Base-by-base conservation (phyloP, 2,888 invertebrate genomes). In the Blastobasis adustella region DNA sequence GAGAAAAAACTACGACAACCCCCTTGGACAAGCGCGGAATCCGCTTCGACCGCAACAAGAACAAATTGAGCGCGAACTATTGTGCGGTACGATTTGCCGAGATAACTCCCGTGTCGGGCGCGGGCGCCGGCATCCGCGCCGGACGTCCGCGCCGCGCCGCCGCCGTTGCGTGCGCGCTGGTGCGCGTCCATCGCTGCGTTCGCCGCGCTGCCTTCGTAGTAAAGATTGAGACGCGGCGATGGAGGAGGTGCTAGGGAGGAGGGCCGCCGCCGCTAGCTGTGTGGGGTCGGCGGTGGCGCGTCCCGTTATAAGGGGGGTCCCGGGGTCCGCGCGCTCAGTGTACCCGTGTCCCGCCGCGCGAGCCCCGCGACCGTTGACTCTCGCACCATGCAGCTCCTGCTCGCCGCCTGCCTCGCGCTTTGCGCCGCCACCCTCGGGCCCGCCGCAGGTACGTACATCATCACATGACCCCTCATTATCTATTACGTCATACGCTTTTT, bases 381-480 rank as follows among this genome's bases (percentile, higher is more conserved):
- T 63, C 65, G 66, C 65, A 68, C 68, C 66, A 88, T 88, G 88
- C 85, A 84, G 79, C 71, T 82, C 71, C 76, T 90, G 74, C 76
- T 90, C 73, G 89, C 90, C 72, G 79, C 89, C 70, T 84, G 89
- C 74, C 73, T 90, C 63, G 70, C 90, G 78, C 81, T 90, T 67
- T 76, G 83, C 73, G 89, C 87, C 75, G 87, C 87, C 67, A 85
- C 84, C 69, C 69, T 86, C 55, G 79, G 82, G 67, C 89, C 90
- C 56, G 83, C 83, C 50, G 80, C 90, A 88, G 91, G 91, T 91
- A 85, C 67, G 89, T 88, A 49, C 23, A 23, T 23, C 23, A 23
- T 23, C 23, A 23, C 23, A 23, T 23, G 23, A 23, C 23, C 23
- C 23, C 23, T 23, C 23, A 23, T 23, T 23, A 23, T 23, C 23